A percentile compares a stretch with the other conserved stretches of the same genome.
Evolutionary conservation across 2,888 invertebrate genomes (phyloP).

Genomic region (Drosophila niveifrons): DNA sequence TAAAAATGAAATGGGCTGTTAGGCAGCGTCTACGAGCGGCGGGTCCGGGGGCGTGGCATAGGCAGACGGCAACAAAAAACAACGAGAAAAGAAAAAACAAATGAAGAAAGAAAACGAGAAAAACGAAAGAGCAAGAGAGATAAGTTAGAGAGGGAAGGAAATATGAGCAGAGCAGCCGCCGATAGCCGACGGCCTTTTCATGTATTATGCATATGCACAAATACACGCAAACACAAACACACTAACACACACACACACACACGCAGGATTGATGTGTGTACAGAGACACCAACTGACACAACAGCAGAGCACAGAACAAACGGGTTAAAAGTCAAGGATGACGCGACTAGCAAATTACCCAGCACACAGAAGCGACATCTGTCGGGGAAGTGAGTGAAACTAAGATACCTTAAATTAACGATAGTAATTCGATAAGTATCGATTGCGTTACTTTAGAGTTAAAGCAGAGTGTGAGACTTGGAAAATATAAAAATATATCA

Average conservation of each 20-base stretch:
- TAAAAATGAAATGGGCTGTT: constrained; percentile 70
- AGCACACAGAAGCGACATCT: constrained; percentile 2
- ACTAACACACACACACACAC: constrained; percentile 16
- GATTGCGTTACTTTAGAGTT: background rate
- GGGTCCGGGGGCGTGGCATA: constrained; percentile 1
- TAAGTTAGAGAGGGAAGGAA: constrained; percentile 16
- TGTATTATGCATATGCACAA: constrained; percentile 67
- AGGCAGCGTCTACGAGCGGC: background rate
- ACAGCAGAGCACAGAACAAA: constrained; percentile 18
- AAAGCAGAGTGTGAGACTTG: too few relatives aligned
- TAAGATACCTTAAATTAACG: too few relatives aligned
- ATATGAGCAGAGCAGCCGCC: constrained; percentile 40
- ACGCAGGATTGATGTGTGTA: constrained; percentile 49
- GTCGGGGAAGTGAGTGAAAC: background rate
- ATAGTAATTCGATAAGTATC: too few relatives aligned
- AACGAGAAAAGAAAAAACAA: background rate
- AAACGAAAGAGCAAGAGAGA: background rate
- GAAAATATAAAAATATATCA: too few relatives aligned
- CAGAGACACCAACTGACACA: constrained; percentile 47
- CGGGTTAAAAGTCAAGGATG: background rate
- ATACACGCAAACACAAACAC: constrained; percentile 26
- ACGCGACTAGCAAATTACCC: constrained; percentile 13
- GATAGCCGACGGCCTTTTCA: constrained; percentile 54
- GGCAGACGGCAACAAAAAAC: constrained; percentile 13
- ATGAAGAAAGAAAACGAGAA: background rate